phyloP scores from a whole-genome alignment of 2,888 invertebrate species.

The Zaprionus bogoriensis region DNA sequence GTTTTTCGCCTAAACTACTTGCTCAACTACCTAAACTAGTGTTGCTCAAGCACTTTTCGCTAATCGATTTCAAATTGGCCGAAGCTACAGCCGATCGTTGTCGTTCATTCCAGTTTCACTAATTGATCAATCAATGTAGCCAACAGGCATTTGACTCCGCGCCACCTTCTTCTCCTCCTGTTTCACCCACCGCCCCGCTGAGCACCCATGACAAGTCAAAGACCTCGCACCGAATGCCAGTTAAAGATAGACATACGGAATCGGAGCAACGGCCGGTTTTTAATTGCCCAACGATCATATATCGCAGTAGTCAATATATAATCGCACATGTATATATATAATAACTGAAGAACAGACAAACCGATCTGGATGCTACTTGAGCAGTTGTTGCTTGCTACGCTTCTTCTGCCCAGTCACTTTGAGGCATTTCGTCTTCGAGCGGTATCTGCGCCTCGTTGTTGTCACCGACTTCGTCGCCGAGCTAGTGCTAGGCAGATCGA shows the following conservation, averaged over 20 bases:
- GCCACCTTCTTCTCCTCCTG: not conserved
- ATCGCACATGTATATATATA: not conserved
- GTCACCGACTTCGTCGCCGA: conserved; percentile 7
- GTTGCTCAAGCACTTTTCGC: conserved; percentile 15
- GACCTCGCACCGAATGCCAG: conserved; percentile 3
- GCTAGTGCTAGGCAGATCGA: conserved; percentile 15
- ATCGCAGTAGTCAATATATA: not conserved
- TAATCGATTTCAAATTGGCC: conserved; percentile 19
- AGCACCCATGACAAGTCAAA: not conserved
- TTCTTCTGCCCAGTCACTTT: conserved; percentile 15
- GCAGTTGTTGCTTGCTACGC: conserved; percentile 2
- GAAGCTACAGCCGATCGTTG: not conserved
- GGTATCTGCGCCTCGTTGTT: not conserved
- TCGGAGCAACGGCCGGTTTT: conserved; percentile 11
- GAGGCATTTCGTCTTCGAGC: conserved; percentile 5
- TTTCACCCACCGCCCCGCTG: not conserved
- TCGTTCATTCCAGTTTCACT: conserved; percentile 20
- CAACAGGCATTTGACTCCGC: too few relatives aligned
- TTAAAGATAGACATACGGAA: not conserved
- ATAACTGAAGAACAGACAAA: not conserved
- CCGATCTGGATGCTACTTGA: not conserved
- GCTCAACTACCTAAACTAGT: too few relatives aligned
- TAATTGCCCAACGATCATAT: conserved; percentile 15
- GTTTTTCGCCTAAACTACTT: not conserved
- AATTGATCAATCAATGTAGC: conserved; percentile 31